Percentiles rank a stretch among this genome's conserved stretches.
Evolutionary conservation across 2,797 vertebrate species (phyloP).

Genomic region (Taeniopygia guttata): DNA sequence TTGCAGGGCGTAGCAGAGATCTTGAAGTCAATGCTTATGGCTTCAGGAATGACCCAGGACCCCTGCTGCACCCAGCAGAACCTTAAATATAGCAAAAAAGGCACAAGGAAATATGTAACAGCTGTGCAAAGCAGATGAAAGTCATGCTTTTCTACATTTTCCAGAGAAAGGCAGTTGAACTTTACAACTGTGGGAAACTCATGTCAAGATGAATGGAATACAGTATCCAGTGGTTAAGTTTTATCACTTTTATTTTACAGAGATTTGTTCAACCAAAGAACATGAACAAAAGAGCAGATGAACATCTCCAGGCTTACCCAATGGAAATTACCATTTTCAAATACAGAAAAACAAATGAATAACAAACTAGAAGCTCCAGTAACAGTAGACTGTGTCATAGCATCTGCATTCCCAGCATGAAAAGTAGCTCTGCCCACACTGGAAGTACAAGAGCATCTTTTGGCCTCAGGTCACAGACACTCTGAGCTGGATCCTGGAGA

Average conservation of each 20-base stretch:
- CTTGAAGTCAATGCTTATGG: background rate
- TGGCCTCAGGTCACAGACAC: background rate
- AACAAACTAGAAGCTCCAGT: slow-evolving; percentile 5
- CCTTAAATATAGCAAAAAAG: background rate
- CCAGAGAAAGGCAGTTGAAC: background rate
- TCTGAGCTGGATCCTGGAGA: background rate
- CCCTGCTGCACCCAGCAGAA: background rate
- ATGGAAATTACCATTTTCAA: slow-evolving; percentile 27
- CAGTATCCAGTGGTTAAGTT: background rate
- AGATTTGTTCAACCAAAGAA: background rate
- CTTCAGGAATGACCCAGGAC: background rate
- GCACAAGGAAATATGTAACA: background rate
- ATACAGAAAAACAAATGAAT: slow-evolving; percentile 27
- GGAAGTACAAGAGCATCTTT: background rate
- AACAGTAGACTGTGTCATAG: slow-evolving; percentile 43
- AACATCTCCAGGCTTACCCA: background rate
- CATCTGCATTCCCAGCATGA: slow-evolving; percentile 39
- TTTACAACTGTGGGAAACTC: background rate
- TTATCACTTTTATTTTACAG: background rate
- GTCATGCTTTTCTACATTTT: background rate
- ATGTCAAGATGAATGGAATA: background rate
- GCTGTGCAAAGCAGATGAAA: background rate
- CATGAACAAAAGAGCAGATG: background rate
- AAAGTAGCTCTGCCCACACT: slow-evolving; percentile 2
- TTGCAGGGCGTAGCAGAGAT: background rate